Conservation (phyloP, 2,888 invertebrate species). For the Galeruca laticollis region DNA sequence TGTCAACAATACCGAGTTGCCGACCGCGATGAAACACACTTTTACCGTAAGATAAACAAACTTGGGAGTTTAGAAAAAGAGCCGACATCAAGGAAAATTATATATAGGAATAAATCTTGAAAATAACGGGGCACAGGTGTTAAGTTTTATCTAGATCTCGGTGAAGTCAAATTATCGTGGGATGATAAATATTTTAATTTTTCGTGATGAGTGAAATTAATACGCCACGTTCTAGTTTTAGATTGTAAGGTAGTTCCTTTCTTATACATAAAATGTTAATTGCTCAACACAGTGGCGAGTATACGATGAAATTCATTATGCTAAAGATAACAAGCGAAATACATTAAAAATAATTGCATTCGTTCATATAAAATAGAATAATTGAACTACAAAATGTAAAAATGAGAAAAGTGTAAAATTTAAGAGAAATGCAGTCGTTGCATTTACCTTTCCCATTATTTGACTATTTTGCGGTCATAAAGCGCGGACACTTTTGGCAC, state of each 20-base stretch:
- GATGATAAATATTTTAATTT: constrained; percentile 2
- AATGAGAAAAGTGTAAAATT: too few relatives aligned
- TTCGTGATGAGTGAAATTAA: neutral
- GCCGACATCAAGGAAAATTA: constrained; percentile 8
- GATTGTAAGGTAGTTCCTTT: neutral
- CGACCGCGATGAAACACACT: neutral
- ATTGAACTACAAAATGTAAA: too few relatives aligned
- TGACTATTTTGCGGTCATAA: too few relatives aligned
- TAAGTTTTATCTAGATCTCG: constrained; percentile 24
- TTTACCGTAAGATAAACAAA: constrained; percentile 21
- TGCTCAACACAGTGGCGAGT: neutral
- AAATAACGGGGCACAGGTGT: constrained; percentile 23
- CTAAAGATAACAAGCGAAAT: neutral
- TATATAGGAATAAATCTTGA: constrained; percentile 18
- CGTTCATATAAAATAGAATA: too few relatives aligned
- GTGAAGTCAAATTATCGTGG: constrained; percentile 18
- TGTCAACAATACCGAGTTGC: constrained; percentile 1
- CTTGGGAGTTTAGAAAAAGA: constrained; percentile 10
- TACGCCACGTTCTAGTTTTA: neutral
- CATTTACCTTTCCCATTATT: too few relatives aligned
- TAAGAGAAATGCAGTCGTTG: too few relatives aligned
- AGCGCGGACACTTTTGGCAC: too few relatives aligned
- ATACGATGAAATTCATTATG: neutral
- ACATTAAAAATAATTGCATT: too few relatives aligned
- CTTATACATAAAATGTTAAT: neutral